phyloP scores from a whole-genome alignment of 2,797 vertebrate genomes.

The Acrossocheilus fasciatus region DNA sequence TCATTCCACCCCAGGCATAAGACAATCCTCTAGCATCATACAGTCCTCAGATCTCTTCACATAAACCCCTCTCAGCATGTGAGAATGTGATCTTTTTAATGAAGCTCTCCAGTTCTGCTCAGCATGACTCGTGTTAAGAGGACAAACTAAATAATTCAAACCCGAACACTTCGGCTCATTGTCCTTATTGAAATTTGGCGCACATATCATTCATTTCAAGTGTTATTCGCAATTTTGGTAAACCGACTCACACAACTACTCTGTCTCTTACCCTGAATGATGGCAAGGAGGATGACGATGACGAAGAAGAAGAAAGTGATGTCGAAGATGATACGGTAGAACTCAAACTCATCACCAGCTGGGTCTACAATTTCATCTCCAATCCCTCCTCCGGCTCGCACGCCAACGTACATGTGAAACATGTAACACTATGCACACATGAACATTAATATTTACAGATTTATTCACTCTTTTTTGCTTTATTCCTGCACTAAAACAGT shows the following conservation, averaged over 20 bases:
- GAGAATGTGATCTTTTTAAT: neutral
- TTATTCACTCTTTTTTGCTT: neutral
- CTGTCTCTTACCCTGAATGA: slow-evolving; percentile 79
- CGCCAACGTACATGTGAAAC: slow-evolving; percentile 84
- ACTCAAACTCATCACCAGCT: slow-evolving; percentile 80
- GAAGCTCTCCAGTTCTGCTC: neutral
- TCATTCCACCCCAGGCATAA: neutral
- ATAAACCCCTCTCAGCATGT: slow-evolving; percentile 20
- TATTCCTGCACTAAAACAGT: neutral
- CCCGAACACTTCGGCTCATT: neutral
- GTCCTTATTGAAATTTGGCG: neutral
- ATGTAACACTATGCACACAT: slow-evolving; percentile 78
- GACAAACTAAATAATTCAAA: slow-evolving; percentile 4
- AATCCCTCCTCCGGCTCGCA: slow-evolving; percentile 80
- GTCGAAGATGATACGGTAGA: slow-evolving; percentile 80
- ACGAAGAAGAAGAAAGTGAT: slow-evolving; percentile 85
- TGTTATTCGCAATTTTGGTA: neutral
- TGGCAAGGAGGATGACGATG: slow-evolving; percentile 82
- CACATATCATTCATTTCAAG: neutral
- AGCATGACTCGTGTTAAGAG: slow-evolving; percentile 7
- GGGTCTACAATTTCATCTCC: slow-evolving; percentile 82
- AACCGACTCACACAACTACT: neutral
- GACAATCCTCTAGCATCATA: neutral
- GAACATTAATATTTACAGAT: neutral
- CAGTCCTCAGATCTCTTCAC: slow-evolving; percentile 14